A percentile compares a stretch with the other conserved stretches of the same genome.
Conservation (phyloP, 2,797 vertebrate species). For the Rousettus madagascariensis region DNA sequence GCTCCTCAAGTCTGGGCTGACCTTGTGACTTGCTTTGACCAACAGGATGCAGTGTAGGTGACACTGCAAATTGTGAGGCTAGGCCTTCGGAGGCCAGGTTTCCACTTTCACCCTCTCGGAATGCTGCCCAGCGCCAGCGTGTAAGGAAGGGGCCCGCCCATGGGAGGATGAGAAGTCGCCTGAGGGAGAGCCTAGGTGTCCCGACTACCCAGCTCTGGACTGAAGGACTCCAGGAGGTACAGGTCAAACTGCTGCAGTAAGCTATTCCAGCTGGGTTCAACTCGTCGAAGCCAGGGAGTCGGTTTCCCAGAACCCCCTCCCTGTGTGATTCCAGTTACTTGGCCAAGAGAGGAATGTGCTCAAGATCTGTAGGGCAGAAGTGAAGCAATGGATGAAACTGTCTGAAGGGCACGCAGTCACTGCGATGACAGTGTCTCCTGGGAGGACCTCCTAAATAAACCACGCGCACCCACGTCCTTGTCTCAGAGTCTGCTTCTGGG, state of each 20-base stretch:
- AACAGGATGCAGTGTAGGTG: rapidly evolving
- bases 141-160: not conserved
- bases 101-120: not conserved
- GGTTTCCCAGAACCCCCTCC: not conserved
- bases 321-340: not conserved
- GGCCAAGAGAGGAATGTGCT: not conserved
- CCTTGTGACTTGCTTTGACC: not conserved
- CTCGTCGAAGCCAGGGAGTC: not conserved
- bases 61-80: not conserved
- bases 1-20: not conserved
- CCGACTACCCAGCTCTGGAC: not conserved
- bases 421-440: rapidly evolving
- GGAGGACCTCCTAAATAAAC: not conserved
- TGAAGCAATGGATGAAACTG: rapidly evolving
- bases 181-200: not conserved
- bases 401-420: not conserved
- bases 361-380: not conserved
- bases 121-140: not conserved
- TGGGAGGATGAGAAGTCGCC: not conserved
- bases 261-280: not conserved
- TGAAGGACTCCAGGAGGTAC: not conserved
- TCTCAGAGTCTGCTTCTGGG: not conserved
- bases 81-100: not conserved
- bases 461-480: not conserved
- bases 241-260: not conserved